phyloP scores from a whole-genome alignment of 2,797 vertebrate species.

The Otus scops region DNA sequence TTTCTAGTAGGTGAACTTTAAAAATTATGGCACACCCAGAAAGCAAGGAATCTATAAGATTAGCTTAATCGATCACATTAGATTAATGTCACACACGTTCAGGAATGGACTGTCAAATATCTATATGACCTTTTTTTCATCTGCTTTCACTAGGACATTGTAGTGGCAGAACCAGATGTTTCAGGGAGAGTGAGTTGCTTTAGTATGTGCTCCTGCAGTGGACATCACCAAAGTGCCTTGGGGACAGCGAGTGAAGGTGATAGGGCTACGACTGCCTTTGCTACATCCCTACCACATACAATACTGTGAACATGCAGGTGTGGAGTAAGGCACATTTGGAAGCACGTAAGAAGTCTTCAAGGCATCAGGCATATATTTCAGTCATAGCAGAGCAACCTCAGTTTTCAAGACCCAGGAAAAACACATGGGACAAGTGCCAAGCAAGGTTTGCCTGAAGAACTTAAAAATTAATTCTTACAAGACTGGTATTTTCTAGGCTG shows the following conservation, averaged over 20 bases:
- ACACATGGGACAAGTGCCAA: not conserved
- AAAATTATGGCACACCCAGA: not conserved
- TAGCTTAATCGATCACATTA: not conserved
- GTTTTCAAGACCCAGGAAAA: not conserved
- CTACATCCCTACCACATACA: too few species aligned
- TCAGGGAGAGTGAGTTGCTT: not conserved
- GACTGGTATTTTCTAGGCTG: not conserved
- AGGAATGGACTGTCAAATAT: not conserved
- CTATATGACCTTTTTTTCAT: not conserved
- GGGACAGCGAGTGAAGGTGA: not conserved
- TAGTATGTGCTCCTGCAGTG: not conserved
- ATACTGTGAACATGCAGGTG: not conserved
- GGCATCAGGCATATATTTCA: not conserved
- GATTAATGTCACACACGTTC: not conserved
- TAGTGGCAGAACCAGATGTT: not conserved
- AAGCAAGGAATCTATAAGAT: not conserved
- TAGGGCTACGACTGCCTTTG: not conserved
- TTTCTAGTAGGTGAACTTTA: not conserved
- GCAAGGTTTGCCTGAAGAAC: not conserved
- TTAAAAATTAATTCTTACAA: not conserved
- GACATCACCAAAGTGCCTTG: not conserved
- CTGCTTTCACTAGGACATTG: not conserved
- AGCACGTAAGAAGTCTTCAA: not conserved
- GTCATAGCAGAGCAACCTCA: not conserved
- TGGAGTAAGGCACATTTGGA: not conserved